A percentile compares a stretch with the other conserved stretches of the same genome.
Conservation (phyloP, 2,113 vertebrate species). For the Eulemur macaco region DNA sequence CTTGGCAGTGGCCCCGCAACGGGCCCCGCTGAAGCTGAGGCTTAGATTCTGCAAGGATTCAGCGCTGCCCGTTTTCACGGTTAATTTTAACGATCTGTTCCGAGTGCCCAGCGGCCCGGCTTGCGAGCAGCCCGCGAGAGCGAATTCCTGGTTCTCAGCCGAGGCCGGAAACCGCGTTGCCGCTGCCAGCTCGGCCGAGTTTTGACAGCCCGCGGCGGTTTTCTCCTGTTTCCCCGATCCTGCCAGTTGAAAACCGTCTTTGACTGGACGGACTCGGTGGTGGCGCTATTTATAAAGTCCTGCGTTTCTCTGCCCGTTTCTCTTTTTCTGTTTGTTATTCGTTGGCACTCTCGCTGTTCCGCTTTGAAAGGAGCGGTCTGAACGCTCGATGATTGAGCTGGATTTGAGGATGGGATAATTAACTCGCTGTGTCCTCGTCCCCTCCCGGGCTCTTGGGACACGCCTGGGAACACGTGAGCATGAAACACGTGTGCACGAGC, state of each 20-base stretch:
- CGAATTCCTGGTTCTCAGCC: neutral
- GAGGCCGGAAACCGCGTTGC: neutral
- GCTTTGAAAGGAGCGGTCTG: constrained; percentile 32
- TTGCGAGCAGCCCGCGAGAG: neutral
- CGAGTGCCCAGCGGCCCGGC: neutral
- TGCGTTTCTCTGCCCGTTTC: neutral
- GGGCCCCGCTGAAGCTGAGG: neutral
- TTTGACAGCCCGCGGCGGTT: neutral
- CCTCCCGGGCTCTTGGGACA: neutral
- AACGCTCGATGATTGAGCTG: neutral
- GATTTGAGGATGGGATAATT: neutral
- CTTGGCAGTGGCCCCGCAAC: neutral
- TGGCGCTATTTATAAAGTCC: constrained; percentile 32
- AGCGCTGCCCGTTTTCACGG: neutral
- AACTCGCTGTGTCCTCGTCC: neutral
- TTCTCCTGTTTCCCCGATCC: neutral
- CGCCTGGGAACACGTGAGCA: neutral
- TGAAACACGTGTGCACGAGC: neutral
- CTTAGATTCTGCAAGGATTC: neutral
- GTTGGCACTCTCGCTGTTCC: neutral
- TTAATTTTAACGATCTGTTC: constrained; percentile 33
- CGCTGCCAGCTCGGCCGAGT: neutral
- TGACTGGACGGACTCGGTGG: neutral
- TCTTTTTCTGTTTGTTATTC: neutral
- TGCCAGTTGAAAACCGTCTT: constrained; percentile 23